Evolutionary conservation across 2,888 invertebrate species (phyloP).

Genomic region (Argyra leucocephala): DNA sequence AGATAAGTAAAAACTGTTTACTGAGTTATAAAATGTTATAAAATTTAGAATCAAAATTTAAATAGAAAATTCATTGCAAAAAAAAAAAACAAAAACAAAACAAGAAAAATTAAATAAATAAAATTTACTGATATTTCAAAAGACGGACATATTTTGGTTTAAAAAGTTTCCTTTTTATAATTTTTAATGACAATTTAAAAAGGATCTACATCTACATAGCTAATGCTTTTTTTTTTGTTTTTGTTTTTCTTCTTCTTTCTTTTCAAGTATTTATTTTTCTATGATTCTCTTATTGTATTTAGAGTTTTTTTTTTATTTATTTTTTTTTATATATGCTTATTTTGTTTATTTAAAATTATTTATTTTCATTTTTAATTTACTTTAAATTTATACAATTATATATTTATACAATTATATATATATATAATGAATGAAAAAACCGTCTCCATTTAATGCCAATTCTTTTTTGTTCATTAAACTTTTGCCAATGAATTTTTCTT

Average conservation of each 20-base stretch:
- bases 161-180: slow-evolving; percentile 3
- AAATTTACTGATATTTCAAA: background rate
- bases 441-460: slow-evolving; percentile 1
- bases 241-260: background rate
- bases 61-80: background rate
- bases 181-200: slow-evolving; percentile 1
- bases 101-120: background rate
- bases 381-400: background rate
- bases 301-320: background rate
- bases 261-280: background rate
- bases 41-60: background rate
- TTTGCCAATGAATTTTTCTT: slow-evolving; percentile 3
- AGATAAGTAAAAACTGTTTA: too few relatives aligned
- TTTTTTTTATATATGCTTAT: background rate
- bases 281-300: background rate
- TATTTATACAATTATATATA: too few relatives aligned
- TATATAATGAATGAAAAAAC: background rate
- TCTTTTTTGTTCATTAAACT: slow-evolving; percentile 1
- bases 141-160: slow-evolving; percentile 1
- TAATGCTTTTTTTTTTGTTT: background rate
- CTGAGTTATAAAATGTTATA: background rate
- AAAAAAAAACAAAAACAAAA: too few relatives aligned
- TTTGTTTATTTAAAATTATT: background rate
- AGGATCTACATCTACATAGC: background rate
- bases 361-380: background rate